Conservation (phyloP, 2,888 invertebrate species). For the Abrostola triplasia region DNA sequence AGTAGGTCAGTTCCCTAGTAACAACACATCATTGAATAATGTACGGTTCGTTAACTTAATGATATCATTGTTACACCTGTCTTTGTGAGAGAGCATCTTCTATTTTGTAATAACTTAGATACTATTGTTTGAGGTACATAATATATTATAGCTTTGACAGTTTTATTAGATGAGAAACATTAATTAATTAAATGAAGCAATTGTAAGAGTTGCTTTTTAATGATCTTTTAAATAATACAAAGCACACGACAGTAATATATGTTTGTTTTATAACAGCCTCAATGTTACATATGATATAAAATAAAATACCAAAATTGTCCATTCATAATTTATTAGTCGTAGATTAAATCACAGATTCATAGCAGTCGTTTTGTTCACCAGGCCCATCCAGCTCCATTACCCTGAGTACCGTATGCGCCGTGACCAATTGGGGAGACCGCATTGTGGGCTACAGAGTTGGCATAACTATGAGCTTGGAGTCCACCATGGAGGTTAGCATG, state of each 20-base stretch:
- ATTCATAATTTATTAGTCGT: conserved; percentile 47
- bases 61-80: conserved; percentile 53
- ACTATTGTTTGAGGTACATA: conserved; percentile 1
- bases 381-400: conserved; percentile 32
- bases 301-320: conserved; percentile 20
- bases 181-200: background rate
- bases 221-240: too few relatives aligned
- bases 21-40: conserved; percentile 30
- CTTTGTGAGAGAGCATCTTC: conserved; percentile 31
- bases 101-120: conserved; percentile 41
- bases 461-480: conserved; percentile 45
- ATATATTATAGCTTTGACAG: background rate
- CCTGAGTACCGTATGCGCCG: conserved; percentile 46
- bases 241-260: too few relatives aligned
- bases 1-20: conserved; percentile 46
- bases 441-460: conserved; percentile 44
- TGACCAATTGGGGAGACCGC: conserved; percentile 29
- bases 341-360: conserved; percentile 50
- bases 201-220: too few relatives aligned
- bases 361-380: conserved; percentile 49
- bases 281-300: background rate
- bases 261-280: too few relatives aligned
- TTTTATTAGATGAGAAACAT: background rate
- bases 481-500: conserved; percentile 41
- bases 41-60: conserved; percentile 50